Evolutionary conservation across 2,113 vertebrate genomes (phyloP), one percentile per base, ranked within the genome.

Genomic region (Bubo bubo): DNA sequence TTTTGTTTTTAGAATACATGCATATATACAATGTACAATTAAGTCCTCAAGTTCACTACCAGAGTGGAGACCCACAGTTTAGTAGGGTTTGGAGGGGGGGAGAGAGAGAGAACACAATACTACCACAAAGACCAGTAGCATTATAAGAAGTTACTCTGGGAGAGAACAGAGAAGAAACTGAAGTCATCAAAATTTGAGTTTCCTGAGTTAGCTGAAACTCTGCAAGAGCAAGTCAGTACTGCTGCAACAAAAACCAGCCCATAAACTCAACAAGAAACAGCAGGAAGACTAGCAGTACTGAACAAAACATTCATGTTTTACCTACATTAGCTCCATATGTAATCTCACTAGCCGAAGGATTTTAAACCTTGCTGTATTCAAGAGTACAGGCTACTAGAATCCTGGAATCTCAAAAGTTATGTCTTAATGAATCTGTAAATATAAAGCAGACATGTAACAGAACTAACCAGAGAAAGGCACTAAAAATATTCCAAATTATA

Each of bases 351-450:
- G 55, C 86, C 16, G 1, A 74, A 90, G 68, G 52, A 59, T 72
- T 91, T 84, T 50, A 89, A 63, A 87, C 80, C 62, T 81, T 75
- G 68, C 72, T 89, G 72, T 37, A 84, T 56, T 77, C 86, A 92
- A 86, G 37, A 87, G 28, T 14, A 86, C 75, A 83, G 74, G 62
- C 80, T 1, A 10, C 41, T 52, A 83, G 17, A 90, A 94, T 28
- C 59, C 79, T 77, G 91, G 66, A 85, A 72, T 63, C 86, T 91
- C 35, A 10, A 39, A 81, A 94, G 81, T 73, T 87, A 56, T 35
- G 30, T 62, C 66, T 85, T 60, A 94, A 62, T 58, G 53, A 72
- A 97, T 82, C 86, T 85, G 76, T 85, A 95, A 89, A 87, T 27
- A 84, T 14, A 91, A 87, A 97, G 66, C 76, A 93, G 52, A 75